phyloP scores from a whole-genome alignment of 2,113 vertebrate species.

The human (Homo sapiens) region DNA sequence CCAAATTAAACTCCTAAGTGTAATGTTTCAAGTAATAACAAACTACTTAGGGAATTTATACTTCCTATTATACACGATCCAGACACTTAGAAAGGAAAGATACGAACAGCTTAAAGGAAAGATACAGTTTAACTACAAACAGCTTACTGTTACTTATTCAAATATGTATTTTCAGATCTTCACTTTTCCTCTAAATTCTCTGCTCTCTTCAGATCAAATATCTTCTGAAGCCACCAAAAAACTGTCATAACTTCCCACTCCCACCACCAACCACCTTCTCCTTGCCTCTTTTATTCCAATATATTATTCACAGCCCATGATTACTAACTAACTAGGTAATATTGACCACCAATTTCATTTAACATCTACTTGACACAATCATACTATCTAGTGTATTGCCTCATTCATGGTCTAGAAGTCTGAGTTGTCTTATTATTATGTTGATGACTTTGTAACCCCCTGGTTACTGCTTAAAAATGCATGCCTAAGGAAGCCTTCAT shows the following conservation, averaged over 20 bases:
- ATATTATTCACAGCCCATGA: not conserved
- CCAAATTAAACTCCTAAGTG: not conserved
- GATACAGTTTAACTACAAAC: too few species aligned
- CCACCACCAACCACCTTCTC: not conserved
- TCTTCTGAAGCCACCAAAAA: not conserved
- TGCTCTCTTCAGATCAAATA: not conserved
- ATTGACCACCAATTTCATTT: not conserved
- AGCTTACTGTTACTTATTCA: not conserved
- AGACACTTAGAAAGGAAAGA: constrained; percentile 22
- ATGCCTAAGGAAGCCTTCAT: not conserved
- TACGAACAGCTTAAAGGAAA: not conserved
- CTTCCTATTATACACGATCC: not conserved
- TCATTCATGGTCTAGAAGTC: not conserved
- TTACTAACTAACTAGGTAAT: not conserved
- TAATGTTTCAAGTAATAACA: not conserved
- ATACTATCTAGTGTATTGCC: not conserved
- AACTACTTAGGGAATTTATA: constrained; percentile 9
- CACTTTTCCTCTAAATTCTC: not conserved
- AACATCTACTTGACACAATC: not conserved
- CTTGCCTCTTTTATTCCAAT: not conserved
- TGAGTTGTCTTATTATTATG: not conserved
- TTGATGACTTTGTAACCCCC: not conserved
- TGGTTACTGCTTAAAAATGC: not conserved
- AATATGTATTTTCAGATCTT: not conserved
- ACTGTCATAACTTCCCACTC: not conserved